Evolutionary conservation across 2,888 invertebrate species (phyloP), one percentile per base, ranked within the genome.

Genomic region (Polia nebulosa): DNA sequence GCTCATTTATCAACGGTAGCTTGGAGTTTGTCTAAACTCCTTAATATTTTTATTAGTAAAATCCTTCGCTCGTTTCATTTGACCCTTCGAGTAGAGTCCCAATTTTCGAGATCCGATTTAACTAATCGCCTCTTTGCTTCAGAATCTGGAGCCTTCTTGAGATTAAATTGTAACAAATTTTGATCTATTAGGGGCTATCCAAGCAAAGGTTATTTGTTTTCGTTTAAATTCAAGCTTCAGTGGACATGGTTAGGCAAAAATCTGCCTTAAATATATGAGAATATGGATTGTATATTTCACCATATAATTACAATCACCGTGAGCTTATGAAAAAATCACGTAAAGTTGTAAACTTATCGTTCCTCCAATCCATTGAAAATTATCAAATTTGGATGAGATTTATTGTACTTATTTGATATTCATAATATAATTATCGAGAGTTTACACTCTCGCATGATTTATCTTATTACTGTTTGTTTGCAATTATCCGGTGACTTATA

Each of bases 91-190:
- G 39, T 63, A 59, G 77, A 71, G 36, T 56, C 36, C 45, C 66
- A 69, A 80, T 79, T 80, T 72, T 20, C 25, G 52, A 56, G 55
- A 76, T 64, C 63, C 49, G 47, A 79, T 79, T 76, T 45, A 55
- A 53, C 65, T 63, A 78, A 79, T 79, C 57, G 57, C 60, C 45
- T 58, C 32, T 5, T 63, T 65, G 51, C 52, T 65, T 55, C 22
- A 0, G 9, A 65, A 72, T 52, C 29, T 52, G 34, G 9, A 63
- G 27, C 27, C 44, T 51, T 41, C 39, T 55, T 29, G 29, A 65
- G 34, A 61, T 73, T 58, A 55, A 49, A 63, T 51, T 47, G n/a
- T 44, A 63, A 76, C 27, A 64, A 58, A 39, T 58, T 74, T 62
- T 55, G 22, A 32, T 62, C 22, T 45, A n/a, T 27, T 17, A 32